Evolutionary conservation across 2,797 vertebrate species (phyloP).

Genomic region (Furcifer pardalis): DNA sequence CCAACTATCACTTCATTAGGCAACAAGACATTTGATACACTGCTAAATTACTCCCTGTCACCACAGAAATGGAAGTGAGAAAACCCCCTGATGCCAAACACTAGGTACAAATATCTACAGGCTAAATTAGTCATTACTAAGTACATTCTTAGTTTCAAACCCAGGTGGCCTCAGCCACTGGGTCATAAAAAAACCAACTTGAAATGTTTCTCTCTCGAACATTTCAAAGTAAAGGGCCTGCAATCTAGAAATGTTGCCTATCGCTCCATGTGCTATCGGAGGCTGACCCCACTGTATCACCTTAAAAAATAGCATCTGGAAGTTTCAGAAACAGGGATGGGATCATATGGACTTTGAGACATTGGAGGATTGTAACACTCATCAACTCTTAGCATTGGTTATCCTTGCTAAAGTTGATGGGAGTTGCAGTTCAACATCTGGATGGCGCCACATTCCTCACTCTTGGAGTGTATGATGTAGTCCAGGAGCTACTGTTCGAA

Average conservation of each 20-base stretch:
- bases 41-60: slow-evolving; percentile 42
- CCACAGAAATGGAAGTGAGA: slow-evolving; percentile 25
- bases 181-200: background rate
- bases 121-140: slow-evolving; percentile 41
- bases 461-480: background rate
- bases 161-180: background rate
- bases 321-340: background rate
- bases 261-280: background rate
- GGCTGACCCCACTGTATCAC: background rate
- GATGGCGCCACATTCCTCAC: background rate
- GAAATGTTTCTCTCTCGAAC: slow-evolving; percentile 27
- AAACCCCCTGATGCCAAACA: slow-evolving; percentile 18
- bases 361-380: background rate
- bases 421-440: background rate
- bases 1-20: slow-evolving; percentile 38
- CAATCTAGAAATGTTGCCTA: background rate
- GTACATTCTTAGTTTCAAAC: slow-evolving; percentile 25
- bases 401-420: background rate
- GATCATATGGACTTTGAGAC: background rate
- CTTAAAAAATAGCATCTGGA: background rate
- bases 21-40: slow-evolving; percentile 32
- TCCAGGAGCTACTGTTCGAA: background rate
- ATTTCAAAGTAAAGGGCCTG: slow-evolving; percentile 40
- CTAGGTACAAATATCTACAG: slow-evolving; percentile 22
- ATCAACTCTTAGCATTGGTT: background rate